Percentiles rank a stretch among this genome's conserved stretches.
Evolutionary conservation across 2,113 vertebrate species (phyloP).

Genomic region (Mirza zaza): DNA sequence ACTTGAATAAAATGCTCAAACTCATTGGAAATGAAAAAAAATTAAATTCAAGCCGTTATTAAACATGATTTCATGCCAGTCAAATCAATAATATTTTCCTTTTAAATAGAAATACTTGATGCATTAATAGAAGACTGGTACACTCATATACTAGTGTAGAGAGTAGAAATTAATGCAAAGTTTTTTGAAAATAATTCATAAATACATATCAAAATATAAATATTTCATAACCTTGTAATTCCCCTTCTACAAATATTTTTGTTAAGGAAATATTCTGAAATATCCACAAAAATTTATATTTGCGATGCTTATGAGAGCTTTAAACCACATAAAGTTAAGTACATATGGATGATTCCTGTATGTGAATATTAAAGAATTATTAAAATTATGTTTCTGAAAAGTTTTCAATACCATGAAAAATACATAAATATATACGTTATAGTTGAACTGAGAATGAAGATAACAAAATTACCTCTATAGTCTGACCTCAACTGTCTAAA

Average conservation of each 20-base stretch:
- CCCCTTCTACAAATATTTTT: not conserved
- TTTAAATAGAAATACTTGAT: not conserved
- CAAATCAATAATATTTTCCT: not conserved
- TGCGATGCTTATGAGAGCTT: not conserved
- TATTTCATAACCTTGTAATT: not conserved
- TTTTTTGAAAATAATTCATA: not conserved
- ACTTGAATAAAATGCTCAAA: not conserved
- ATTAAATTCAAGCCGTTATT: not conserved
- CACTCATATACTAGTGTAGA: not conserved
- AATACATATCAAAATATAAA: not conserved
- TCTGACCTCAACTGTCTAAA: not conserved
- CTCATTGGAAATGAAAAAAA: not conserved
- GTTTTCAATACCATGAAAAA: not conserved
- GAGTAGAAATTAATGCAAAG: not conserved
- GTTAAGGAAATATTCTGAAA: conserved; percentile 1
- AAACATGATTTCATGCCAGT: not conserved
- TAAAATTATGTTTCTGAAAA: conserved; percentile 37
- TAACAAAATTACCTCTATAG: not conserved
- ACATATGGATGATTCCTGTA: not conserved
- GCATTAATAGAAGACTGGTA: not conserved
- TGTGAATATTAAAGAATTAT: not conserved
- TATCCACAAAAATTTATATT: not conserved
- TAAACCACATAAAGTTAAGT: not conserved
- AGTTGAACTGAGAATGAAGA: not conserved
- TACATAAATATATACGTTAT: not conserved